Evolutionary conservation across 2,797 vertebrate species (phyloP), one percentile per base, ranked within the genome.

Genomic region (Morelia viridis): DNA sequence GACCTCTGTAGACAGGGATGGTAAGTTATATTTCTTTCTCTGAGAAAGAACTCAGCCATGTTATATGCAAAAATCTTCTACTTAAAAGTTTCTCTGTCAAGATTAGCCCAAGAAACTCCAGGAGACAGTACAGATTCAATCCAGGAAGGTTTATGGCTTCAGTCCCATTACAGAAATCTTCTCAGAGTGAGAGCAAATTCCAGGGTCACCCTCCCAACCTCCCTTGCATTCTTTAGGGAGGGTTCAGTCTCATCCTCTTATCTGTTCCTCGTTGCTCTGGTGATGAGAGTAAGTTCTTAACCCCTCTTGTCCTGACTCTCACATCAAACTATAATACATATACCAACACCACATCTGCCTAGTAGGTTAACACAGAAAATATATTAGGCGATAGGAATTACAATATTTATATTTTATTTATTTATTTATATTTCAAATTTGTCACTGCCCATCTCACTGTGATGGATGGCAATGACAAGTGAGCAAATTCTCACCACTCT

Each of bases 1-100:
- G 91, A 99, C 99, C 0, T 99, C 99, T 0, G 99, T 99, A 64
- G 99, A 99, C 97, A 98, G 99, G 97, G 99, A 99, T 0, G 99
- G 99, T 99, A 96, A 96, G 97, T 95, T 28, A 7, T 62, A 24
- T 17, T 80, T 0, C 0, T 28, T 8, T 0, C 26, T 0, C 56
- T 56, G 87, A 0, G 13, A 50, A 41, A 31, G 60, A 68, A 31
- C 10, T 1, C 24, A 53, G 15, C 62, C 24, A 2, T 22, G 2
- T 53, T 19, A 17, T 56, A 22, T 76, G 8, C 26, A 71, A 24
- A 88, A 50, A 53, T 11, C 15, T 91, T 17, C 31, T 31, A 5
- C 60, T 89, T 28, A 46, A 41, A 60, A 31, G 1, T 58, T 90
- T 85, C 91, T n/a, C n/a, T n/a, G n/a, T n/a, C n/a, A n/a, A n/a